A percentile compares a stretch with the other conserved stretches of the same genome.
Evolutionary conservation across 2,888 invertebrate species (phyloP).

Genomic region (Mesorhabditis belari): DNA sequence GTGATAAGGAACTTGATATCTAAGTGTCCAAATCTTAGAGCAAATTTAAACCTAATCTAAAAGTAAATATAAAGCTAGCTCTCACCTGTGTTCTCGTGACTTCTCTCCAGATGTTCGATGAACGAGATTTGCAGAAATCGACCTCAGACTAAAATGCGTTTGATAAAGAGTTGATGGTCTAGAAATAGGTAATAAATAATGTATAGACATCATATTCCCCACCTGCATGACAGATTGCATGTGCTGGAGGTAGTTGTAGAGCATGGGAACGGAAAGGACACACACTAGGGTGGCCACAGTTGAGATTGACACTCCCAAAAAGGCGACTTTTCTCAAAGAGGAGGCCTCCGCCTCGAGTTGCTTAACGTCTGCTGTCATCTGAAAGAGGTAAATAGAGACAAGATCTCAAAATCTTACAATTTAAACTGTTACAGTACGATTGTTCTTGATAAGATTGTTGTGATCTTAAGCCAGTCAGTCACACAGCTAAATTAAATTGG

Average conservation of each 20-base stretch:
- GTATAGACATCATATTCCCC: conserved; percentile 6
- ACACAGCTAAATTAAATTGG: too few species aligned
- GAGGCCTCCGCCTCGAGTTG: conserved; percentile 32
- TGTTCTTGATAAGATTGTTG: too few species aligned
- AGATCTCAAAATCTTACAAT: too few species aligned
- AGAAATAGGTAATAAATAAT: background rate
- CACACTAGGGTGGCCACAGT: conserved; percentile 36
- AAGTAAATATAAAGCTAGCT: too few species aligned
- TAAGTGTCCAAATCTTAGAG: too few species aligned
- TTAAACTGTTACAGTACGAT: too few species aligned
- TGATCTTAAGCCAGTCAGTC: too few species aligned
- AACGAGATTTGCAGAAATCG: conserved; percentile 38
- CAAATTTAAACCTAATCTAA: too few species aligned
- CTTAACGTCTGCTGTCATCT: conserved; percentile 22
- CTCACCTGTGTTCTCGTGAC: conserved; percentile 34
- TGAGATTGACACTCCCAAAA: conserved; percentile 34
- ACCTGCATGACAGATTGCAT: conserved; percentile 36
- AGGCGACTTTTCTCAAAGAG: conserved; percentile 30
- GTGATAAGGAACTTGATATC: too few species aligned
- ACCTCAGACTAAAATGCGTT: conserved; percentile 11
- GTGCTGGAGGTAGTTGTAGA: conserved; percentile 48
- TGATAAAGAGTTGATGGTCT: conserved; percentile 4
- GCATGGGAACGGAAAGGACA: conserved; percentile 36
- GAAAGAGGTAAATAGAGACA: too few species aligned
- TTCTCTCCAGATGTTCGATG: conserved; percentile 39